Percentiles rank a stretch among this genome's conserved stretches.
Evolutionary conservation across 2,797 vertebrate genomes (phyloP).

Genomic region (Botia almorhae): DNA sequence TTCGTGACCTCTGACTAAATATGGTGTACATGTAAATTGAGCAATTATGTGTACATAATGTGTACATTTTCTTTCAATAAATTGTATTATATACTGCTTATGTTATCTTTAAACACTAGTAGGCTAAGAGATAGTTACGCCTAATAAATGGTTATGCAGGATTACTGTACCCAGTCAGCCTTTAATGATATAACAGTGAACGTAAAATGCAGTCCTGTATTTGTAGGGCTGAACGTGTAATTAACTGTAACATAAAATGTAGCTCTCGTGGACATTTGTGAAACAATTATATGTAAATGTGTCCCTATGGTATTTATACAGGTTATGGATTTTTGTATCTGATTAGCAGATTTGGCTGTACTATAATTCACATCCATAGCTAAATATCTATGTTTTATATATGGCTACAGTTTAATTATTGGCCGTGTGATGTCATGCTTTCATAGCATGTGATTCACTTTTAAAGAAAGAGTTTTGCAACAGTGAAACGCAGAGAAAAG

Average conservation of each 20-base stretch:
- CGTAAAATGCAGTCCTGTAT: background rate
- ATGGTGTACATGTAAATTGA: too few species aligned
- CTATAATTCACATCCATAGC: too few species aligned
- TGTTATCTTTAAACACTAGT: too few species aligned
- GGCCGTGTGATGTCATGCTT: background rate
- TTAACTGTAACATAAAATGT: background rate
- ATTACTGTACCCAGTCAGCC: too few species aligned
- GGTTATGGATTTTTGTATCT: conserved; percentile 40
- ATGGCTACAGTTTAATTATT: background rate
- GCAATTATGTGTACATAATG: background rate
- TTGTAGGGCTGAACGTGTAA: background rate
- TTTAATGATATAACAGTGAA: background rate
- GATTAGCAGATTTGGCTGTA: background rate
- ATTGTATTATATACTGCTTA: too few species aligned
- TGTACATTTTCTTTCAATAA: background rate
- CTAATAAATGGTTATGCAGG: too few species aligned
- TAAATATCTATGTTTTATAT: background rate
- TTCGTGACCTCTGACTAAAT: background rate
- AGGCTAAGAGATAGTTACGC: too few species aligned
- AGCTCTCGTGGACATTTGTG: background rate
- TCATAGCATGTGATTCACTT: background rate
- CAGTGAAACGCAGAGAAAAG: conserved; percentile 10
- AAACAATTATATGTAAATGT: background rate
- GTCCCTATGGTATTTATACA: background rate
- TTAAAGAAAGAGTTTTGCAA: conserved; percentile 1